These are phyloP conservation scores for Drosophila pachea DNA, from an alignment of 1,140 invertebrate genomes.

Conservation along the genomic window DNA sequence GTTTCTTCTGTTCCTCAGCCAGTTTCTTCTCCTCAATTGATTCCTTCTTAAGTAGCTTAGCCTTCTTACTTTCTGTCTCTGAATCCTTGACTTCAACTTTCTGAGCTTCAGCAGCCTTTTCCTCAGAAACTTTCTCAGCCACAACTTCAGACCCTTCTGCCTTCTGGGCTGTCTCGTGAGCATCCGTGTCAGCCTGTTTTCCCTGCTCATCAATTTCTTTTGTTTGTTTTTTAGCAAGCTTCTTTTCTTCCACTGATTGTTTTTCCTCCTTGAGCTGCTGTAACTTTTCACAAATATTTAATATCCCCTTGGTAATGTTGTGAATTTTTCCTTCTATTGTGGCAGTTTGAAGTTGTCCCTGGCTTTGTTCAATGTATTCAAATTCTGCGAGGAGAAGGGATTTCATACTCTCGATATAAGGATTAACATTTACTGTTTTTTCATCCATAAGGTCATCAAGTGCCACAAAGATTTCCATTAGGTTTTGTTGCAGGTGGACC, in stretches of 20 bases:
- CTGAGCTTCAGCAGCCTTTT: slow-evolving; percentile 29
- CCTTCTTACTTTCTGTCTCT: slow-evolving; percentile 10
- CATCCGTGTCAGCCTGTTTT: background rate
- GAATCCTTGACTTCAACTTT: slow-evolving; percentile 5
- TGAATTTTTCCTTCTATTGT: slow-evolving; percentile 39
- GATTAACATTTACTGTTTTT: slow-evolving; percentile 27
- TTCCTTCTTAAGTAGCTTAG: background rate
- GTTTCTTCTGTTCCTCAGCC: slow-evolving; percentile 19
- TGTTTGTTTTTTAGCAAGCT: too few species aligned
- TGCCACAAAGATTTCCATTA: slow-evolving; percentile 68
- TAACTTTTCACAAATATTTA: slow-evolving; percentile 40
- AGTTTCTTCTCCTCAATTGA: background rate
- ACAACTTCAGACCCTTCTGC: slow-evolving; percentile 10
- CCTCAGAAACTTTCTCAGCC: slow-evolving; percentile 13
- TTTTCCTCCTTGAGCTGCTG: slow-evolving; percentile 23
- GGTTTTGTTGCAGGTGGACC: slow-evolving; percentile 60
- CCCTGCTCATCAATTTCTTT: too few species aligned
- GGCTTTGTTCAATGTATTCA: slow-evolving; percentile 54
- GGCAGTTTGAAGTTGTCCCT: slow-evolving; percentile 27
- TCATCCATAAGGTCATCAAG: slow-evolving; percentile 63
- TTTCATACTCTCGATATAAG: slow-evolving; percentile 40
- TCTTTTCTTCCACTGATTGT: too few species aligned
- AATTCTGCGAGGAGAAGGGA: slow-evolving; percentile 39
- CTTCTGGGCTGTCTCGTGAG: slow-evolving; percentile 6
- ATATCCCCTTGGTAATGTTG: slow-evolving; percentile 34